These are phyloP conservation scores for Holacanthus passer DNA, from an alignment of 2,113 vertebrate species.

Conservation along the genomic window DNA sequence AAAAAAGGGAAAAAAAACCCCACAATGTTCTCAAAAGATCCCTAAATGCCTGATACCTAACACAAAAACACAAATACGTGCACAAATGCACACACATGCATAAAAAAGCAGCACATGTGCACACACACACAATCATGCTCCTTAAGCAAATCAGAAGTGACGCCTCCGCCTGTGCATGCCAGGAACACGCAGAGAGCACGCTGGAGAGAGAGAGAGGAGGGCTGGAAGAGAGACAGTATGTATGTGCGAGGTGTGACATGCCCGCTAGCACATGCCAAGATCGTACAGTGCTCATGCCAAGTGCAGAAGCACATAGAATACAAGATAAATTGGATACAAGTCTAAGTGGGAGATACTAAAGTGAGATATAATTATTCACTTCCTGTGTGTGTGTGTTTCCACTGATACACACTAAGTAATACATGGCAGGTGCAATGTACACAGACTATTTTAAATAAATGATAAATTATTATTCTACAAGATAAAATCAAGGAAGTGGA, in stretches of 20 bases:
- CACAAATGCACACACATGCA: neutral
- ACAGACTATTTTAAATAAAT: conserved; percentile 23
- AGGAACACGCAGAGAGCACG: conserved; percentile 57
- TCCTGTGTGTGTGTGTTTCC: neutral
- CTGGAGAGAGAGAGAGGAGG: conserved; percentile 44
- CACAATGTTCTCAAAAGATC: conserved; percentile 19
- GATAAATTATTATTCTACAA: conserved; percentile 13
- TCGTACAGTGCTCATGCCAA: conserved; percentile 45
- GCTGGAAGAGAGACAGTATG: conserved; percentile 33
- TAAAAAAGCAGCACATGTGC: neutral
- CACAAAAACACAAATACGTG: conserved; percentile 1
- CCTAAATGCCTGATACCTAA: conserved; percentile 46
- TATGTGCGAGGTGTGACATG: conserved; percentile 49
- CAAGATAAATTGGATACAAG: conserved; percentile 30
- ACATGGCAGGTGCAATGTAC: conserved; percentile 14
- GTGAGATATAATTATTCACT: conserved; percentile 5
- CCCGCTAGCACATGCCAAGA: conserved; percentile 60
- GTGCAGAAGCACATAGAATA: conserved; percentile 36
- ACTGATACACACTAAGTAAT: conserved; percentile 18
- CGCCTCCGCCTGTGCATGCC: conserved; percentile 61
- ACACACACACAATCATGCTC: conserved; percentile 38
- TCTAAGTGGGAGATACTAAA: conserved; percentile 38
- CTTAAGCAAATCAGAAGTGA: conserved; percentile 65
- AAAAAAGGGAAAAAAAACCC: neutral
- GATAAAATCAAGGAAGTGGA: neutral